Conservation (phyloP, 1,140 invertebrate genomes). For the Sinella curviseta region DNA sequence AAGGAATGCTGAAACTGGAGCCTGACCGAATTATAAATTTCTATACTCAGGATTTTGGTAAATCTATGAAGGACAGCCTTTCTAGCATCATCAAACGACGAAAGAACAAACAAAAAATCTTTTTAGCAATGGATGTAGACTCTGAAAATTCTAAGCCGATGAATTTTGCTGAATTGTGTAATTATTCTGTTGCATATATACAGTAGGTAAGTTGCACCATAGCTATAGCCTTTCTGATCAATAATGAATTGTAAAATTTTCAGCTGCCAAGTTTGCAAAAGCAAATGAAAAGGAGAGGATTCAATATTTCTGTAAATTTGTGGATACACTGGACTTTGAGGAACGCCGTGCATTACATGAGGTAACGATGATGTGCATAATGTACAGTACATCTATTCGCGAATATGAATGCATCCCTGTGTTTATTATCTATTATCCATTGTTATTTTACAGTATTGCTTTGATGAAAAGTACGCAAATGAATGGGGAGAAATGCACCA, state of each 20-base stretch:
- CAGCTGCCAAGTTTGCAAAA: not conserved
- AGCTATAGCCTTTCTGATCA: too few species aligned
- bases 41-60: not conserved
- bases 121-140: not conserved
- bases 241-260: not conserved
- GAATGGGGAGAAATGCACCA: not conserved
- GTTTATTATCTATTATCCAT: not conserved
- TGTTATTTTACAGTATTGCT: not conserved
- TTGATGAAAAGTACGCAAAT: constrained; percentile 4
- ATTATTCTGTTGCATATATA: not conserved
- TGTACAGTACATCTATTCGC: not conserved
- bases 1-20: constrained; percentile 15
- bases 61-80: not conserved
- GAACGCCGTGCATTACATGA: not conserved
- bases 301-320: constrained; percentile 4
- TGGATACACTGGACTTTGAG: not conserved
- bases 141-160: not conserved
- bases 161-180: not conserved
- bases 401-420: not conserved
- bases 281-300: not conserved
- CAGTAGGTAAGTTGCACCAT: too few species aligned
- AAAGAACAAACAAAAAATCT: not conserved
- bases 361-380: not conserved
- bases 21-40: not conserved
- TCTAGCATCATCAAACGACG: not conserved